Evolutionary conservation across 1,140 invertebrate genomes (phyloP).

Genomic region (Aphidius gifuensis): DNA sequence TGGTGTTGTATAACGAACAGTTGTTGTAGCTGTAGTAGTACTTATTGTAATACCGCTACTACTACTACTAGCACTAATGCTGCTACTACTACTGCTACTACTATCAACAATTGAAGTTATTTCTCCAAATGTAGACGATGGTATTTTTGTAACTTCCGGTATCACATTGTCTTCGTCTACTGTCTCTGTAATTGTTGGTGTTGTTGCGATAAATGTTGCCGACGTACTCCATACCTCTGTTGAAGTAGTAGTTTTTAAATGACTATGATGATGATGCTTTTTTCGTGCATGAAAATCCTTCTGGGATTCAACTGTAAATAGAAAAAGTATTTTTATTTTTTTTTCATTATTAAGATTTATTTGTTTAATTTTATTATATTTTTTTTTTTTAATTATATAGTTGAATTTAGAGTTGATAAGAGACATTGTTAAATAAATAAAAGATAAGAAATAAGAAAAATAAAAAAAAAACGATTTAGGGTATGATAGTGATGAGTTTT

Average conservation of each 20-base stretch:
- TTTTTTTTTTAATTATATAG: neutral
- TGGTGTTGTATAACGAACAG: conserved; percentile 44
- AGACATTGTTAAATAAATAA: no score
- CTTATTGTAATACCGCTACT: conserved; percentile 53
- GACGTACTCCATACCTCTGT: conserved; percentile 49
- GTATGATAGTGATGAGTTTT: conserved; percentile 7
- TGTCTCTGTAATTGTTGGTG: conserved; percentile 31
- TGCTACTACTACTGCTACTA: conserved; percentile 30
- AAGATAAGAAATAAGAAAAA: no score
- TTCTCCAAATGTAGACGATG: conserved; percentile 32
- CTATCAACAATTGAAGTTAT: no score
- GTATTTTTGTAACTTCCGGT: conserved; percentile 45
- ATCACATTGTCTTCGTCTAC: conserved; percentile 47
- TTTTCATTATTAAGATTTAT: neutral
- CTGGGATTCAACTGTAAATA: conserved; percentile 75
- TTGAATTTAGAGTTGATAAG: neutral
- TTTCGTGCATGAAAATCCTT: conserved; percentile 73
- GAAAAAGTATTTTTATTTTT: neutral
- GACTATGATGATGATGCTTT: conserved; percentile 54
- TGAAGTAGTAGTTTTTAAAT: conserved; percentile 47
- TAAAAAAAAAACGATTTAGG: conserved; percentile 11
- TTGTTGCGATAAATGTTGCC: conserved; percentile 42
- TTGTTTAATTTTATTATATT: neutral
- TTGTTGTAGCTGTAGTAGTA: conserved; percentile 47
- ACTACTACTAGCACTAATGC: conserved; percentile 1